A percentile compares a stretch with the other conserved stretches of the same genome.
phyloP scores from a whole-genome alignment of 2,113 vertebrate genomes.

The Uropsilus gracilis region DNA sequence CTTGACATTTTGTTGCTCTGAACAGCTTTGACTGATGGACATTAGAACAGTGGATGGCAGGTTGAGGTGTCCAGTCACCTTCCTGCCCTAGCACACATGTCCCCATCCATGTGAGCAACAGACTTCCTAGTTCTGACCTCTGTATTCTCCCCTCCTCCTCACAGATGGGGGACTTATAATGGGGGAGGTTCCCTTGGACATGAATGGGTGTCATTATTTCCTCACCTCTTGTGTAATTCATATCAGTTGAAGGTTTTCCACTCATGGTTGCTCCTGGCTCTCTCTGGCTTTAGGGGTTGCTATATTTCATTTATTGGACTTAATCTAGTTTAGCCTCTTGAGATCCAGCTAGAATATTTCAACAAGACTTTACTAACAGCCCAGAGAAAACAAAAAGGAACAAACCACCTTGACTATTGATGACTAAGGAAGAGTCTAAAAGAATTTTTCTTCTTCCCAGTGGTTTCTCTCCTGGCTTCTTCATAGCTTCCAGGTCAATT shows the following conservation, averaged over 20 bases:
- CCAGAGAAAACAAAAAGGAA: background rate
- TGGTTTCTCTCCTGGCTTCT: background rate
- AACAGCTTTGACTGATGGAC: background rate
- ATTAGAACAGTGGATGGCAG: background rate
- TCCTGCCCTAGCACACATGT: no score
- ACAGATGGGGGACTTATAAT: no score
- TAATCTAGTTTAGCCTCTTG: background rate
- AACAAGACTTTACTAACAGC: background rate
- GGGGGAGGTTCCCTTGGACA: background rate
- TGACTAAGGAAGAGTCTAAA: background rate
- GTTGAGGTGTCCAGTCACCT: no score
- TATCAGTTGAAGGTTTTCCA: background rate
- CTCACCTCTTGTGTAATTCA: background rate
- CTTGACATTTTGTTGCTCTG: background rate
- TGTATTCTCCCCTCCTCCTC: background rate
- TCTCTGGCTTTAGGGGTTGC: background rate
- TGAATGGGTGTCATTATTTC: background rate
- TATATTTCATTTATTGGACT: background rate
- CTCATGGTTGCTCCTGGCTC: background rate
- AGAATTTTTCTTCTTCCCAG: background rate
- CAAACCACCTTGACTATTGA: background rate
- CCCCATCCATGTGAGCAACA: background rate
- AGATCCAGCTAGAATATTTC: background rate
- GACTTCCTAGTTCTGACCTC: background rate
- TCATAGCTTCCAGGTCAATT: background rate